phyloP scores from a whole-genome alignment of 2,888 invertebrate species.

The Crepidodera aurea region DNA sequence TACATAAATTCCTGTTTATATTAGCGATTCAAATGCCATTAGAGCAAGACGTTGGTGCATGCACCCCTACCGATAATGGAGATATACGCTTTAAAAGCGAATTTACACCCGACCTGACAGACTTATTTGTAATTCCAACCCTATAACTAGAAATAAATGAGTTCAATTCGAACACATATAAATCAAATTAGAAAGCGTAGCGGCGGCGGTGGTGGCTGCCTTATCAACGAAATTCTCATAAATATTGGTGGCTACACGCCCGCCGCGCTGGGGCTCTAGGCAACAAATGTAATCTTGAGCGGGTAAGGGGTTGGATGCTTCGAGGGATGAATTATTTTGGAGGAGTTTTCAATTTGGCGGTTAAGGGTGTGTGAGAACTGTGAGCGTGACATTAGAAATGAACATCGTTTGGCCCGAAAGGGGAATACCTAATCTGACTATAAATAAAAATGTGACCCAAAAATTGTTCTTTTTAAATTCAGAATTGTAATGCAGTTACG shows the following conservation, averaged over 20 bases:
- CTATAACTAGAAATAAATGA: slow-evolving; percentile 53
- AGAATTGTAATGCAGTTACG: no score
- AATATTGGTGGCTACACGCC: slow-evolving; percentile 38
- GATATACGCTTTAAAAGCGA: slow-evolving; percentile 35
- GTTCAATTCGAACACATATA: slow-evolving; percentile 51
- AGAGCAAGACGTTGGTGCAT: background rate
- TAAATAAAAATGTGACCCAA: no score
- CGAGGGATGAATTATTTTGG: slow-evolving; percentile 16
- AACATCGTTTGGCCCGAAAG: no score
- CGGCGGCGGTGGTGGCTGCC: slow-evolving; percentile 28
- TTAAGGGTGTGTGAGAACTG: background rate
- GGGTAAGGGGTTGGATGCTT: slow-evolving; percentile 33
- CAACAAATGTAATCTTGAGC: slow-evolving; percentile 42
- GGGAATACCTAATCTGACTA: no score
- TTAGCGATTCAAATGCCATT: background rate
- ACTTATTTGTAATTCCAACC: slow-evolving; percentile 45
- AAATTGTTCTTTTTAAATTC: no score
- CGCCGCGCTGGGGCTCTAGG: slow-evolving; percentile 24
- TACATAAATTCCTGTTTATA: no score
- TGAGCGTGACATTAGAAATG: background rate
- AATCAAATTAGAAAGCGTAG: slow-evolving; percentile 53
- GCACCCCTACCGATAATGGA: slow-evolving; percentile 23
- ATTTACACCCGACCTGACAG: slow-evolving; percentile 40
- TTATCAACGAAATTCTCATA: slow-evolving; percentile 41
- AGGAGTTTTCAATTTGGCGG: slow-evolving; percentile 20